A percentile compares a stretch with the other conserved stretches of the same genome.
Conservation (phyloP, 1,140 invertebrate species). For the Lordiphosa clarofinis region DNA sequence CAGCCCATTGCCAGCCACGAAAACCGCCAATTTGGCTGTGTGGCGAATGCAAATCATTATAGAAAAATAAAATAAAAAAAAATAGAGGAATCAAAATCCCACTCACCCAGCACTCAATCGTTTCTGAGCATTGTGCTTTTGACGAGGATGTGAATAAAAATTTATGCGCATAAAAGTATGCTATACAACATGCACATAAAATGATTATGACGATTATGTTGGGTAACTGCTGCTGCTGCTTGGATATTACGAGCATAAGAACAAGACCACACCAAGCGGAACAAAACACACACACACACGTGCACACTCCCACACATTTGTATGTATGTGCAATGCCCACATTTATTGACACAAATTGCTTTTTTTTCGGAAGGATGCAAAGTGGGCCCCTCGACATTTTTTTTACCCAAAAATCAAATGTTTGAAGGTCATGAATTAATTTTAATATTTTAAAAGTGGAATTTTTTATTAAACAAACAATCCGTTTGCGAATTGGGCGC, state of each 20-base stretch:
- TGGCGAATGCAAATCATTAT: constrained; percentile 24
- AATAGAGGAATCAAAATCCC: background rate
- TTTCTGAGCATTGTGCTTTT: constrained; percentile 42
- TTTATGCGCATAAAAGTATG: constrained; percentile 71
- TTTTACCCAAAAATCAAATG: too few relatives aligned
- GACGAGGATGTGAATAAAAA: constrained; percentile 68
- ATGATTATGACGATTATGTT: constrained; percentile 75
- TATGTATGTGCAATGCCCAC: constrained; percentile 22
- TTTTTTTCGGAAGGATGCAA: constrained; percentile 42
- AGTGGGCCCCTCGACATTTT: background rate
- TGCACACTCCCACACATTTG: constrained; percentile 14
- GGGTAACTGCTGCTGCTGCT: constrained; percentile 14
- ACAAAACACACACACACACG: constrained; percentile 19
- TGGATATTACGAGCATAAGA: constrained; percentile 30
- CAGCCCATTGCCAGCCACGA: constrained; percentile 62
- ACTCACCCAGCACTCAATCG: constrained; percentile 23
- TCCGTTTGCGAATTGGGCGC: too few relatives aligned
- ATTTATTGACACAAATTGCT: constrained; percentile 76
- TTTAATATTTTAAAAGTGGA: too few relatives aligned
- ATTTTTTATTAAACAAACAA: too few relatives aligned
- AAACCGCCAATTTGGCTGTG: constrained; percentile 69
- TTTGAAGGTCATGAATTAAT: too few relatives aligned
- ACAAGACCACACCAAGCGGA: constrained; percentile 26
- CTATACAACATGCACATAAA: constrained; percentile 69
- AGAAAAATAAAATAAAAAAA: constrained; percentile 36